Base-by-base conservation (phyloP, 2,113 vertebrate genomes). In the Malurus melanocephalus region DNA sequence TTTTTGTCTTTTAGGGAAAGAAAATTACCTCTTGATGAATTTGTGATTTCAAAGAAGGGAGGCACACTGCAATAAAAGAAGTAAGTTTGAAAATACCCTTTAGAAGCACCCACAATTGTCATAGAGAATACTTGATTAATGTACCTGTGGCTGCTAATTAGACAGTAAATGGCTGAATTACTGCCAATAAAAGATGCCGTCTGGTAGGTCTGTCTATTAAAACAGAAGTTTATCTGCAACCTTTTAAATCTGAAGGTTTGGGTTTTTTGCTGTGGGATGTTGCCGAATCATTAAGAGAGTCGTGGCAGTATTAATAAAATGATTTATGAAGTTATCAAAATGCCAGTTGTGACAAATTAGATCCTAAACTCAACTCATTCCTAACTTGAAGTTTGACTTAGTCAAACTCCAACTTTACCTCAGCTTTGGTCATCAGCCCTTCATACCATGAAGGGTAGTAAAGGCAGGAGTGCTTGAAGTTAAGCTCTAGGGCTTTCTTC, bases 181-280 rank as follows among this genome's bases (percentile, higher is more conserved):
- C 24, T 82, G 64, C 51, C 60, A 83, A 30, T 92, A 87, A 76
- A 85, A 69, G 45, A 51, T 7, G 15, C 56, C 67, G 62, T 89
- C 59, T 90, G 80, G 66, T 85, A 90, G 28, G 60, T 69, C 59
- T 85, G 61, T 35, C 78, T 78, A 49, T 64, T 85, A 91, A 93
- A 92, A 83, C 46, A 79, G 26, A 89, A 45, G 56, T 60, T 89
- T 5, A 2, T 78, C 61, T 88, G 32, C 40, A 85, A 12, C 20
- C 16, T 87, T 85, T 85, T 65, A 89, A 49, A 30, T 46, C 72
- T 85, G 28, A 23, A 35, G 49, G 57, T 80, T 90, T 83, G 69
- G 7, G 32, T 61, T 78, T 80, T 74, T 80, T 80, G 15, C 52
- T 69, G 24, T 6, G 1, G 43, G 60, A 85, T 32, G n/a, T 52